phyloP scores from a whole-genome alignment of 2,113 vertebrate species.

The Onychostruthus taczanowskii region DNA sequence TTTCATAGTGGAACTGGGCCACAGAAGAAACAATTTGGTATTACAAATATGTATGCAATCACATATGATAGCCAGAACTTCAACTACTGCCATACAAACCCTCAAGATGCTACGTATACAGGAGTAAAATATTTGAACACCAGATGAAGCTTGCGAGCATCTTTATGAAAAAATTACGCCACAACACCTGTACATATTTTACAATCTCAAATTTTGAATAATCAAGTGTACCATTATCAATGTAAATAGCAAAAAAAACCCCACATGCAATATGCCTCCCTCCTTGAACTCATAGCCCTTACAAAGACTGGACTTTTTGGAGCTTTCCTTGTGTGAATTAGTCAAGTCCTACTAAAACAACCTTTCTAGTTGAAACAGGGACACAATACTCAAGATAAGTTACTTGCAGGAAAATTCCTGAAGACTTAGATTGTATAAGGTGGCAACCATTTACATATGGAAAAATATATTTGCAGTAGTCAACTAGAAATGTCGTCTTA shows the following conservation, averaged over 20 bases:
- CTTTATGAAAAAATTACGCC: not conserved
- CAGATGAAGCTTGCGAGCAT: not conserved
- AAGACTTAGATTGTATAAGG: not conserved
- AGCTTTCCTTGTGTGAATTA: not conserved
- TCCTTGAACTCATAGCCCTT: not conserved
- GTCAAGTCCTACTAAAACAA: not conserved
- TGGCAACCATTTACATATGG: not conserved
- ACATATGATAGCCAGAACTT: not conserved
- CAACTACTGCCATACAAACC: not conserved
- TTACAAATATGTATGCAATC: not conserved
- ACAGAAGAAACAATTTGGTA: not conserved
- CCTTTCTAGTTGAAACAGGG: not conserved
- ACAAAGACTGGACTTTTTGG: not conserved
- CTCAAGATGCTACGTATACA: not conserved
- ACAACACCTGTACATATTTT: not conserved
- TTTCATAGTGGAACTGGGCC: not conserved
- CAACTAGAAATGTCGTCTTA: not conserved
- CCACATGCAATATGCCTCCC: not conserved
- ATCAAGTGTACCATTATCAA: not conserved
- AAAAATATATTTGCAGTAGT: not conserved
- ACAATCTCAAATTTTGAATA: not conserved
- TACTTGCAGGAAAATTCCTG: not conserved
- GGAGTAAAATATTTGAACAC: not conserved
- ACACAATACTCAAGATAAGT: not conserved
- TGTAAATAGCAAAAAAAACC: not conserved